Percentiles rank a stretch among this genome's conserved stretches.
Conservation (phyloP, 2,113 vertebrate genomes). For the Speoplatyrhinus poulsoni region DNA sequence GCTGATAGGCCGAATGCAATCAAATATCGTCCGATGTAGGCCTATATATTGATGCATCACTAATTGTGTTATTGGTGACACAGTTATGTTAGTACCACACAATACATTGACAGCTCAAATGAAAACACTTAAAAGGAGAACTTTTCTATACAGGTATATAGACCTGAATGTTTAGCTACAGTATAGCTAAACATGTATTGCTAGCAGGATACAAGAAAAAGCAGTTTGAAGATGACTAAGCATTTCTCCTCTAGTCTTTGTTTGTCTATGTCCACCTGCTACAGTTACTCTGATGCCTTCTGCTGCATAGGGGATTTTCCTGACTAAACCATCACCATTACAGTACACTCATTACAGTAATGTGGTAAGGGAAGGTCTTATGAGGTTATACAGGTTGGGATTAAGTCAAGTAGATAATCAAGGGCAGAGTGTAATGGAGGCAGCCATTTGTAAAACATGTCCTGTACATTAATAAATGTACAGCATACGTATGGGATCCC, state of each 20-base stretch:
- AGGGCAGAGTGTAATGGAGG: constrained; percentile 44
- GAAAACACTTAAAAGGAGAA: no score
- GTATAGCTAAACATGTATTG: no score
- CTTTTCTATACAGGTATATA: no score
- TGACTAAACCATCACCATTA: constrained; percentile 1
- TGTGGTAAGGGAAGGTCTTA: neutral
- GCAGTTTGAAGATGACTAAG: no score
- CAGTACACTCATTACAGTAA: neutral
- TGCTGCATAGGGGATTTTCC: neutral
- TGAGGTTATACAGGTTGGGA: constrained; percentile 6
- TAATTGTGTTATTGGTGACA: no score
- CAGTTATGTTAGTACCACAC: no score
- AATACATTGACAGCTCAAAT: no score
- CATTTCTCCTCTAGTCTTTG: neutral
- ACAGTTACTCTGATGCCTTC: constrained; percentile 1
- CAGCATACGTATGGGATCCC: constrained; percentile 49
- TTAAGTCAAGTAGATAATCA: constrained; percentile 42
- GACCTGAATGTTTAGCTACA: no score
- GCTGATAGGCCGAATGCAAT: no score
- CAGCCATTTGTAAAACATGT: constrained; percentile 49
- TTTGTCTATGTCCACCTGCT: neutral
- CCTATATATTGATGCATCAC: no score
- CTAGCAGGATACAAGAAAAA: no score
- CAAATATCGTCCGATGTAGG: no score
- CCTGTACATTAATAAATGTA: constrained; percentile 64